Base-by-base conservation (phyloP, 2,797 vertebrate species). In the Distichodus sexfasciatus region DNA sequence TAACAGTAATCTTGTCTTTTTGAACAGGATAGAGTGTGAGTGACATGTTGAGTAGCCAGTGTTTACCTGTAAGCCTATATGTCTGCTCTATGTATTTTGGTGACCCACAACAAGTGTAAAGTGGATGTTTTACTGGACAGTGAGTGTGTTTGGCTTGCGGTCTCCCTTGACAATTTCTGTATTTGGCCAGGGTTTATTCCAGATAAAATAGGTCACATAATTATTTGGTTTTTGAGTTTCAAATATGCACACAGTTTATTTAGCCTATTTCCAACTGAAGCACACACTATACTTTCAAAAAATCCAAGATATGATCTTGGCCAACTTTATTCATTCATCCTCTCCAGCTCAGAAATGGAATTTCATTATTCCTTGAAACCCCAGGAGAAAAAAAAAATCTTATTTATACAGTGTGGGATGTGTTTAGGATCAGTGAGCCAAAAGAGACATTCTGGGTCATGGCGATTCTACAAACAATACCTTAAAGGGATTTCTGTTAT, bases 341-440 rank as follows among this genome's bases (percentile, higher is more conserved):
- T 48, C 29, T 67, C 64, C 47, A 61, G 38, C 63, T 66, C 51
- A 31, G 43, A 9, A 61, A 48, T 55, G 43, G 21, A 41, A 59
- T 66, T 29, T 29, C 19, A 7, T 11, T 44, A n/a, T 19, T 53
- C 38, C 47, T 14, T 50, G 23, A 44, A 41, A 21, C 44, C 3
- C 35, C 26, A 26, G 6, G 35, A 58, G 33, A 38, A 54, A 47
- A 67, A 54, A 47, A 67, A 36, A 10, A 9, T 17, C 21, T 21
- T 43, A 50, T 63, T 31, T 58, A 31, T 28, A 15, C 19, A n/a
- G 23, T 11, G 44, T 29, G 43, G 46, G 41, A 10, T 19, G 17
- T 48, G 46, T 31, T 66, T 50, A 21, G 51, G 4, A 60, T 43
- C 54, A 28, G 23, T 29, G 15, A 28, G 44, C 9, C 41, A 50